Base-by-base conservation (phyloP, 2,113 vertebrate species). In the Cephalopterus ornatus region DNA sequence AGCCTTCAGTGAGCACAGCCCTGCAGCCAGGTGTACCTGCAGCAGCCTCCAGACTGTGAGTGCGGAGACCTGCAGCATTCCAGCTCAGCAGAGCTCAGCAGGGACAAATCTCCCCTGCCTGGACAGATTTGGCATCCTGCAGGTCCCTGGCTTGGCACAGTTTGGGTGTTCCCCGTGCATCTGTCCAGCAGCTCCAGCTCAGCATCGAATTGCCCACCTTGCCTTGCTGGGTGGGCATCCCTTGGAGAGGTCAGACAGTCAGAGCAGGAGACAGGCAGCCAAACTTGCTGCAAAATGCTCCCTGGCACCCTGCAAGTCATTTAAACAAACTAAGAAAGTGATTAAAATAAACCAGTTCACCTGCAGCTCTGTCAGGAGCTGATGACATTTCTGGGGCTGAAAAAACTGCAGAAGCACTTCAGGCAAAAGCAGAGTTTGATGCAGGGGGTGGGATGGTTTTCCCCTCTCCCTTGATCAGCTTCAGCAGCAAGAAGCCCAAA, bases 191-290 rank as follows among this genome's bases (percentile, higher is more conserved):
- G 23, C 28, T 80, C 81, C 62, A 26, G 65, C 67, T 87, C 3
- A 67, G 33, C 42, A 41, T 16, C 1, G 0, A 7, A 83, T 66
- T 85, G 32, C 41, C 28, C 66, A 7, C 15, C 14, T 79, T 75
- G 47, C 52, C 22, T 63, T 56, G 66, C 44, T 41, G 68, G n/a
- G 49, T 7, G 14, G 39, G 7, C 33, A 37, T 70, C 32, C 26
- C 26, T 37, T 1, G 13, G 24, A 11, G 11, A 8, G 20, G 9
- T 14, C 0, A 0, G 71, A 76, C 23, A 77, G 39, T 17, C 17
- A 26, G 47, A 35, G 3, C 8, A 39, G 56, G 58, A 65, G 27
- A n/a, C 22, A 70, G 50, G 61, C 61, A 89, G 59, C 49, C 56
- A 58, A 68, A 65, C 47, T 44, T 53, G 32, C 85, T 85, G 85